Conservation (phyloP, 2,888 invertebrate species). For the Ypsolopha sequella region DNA sequence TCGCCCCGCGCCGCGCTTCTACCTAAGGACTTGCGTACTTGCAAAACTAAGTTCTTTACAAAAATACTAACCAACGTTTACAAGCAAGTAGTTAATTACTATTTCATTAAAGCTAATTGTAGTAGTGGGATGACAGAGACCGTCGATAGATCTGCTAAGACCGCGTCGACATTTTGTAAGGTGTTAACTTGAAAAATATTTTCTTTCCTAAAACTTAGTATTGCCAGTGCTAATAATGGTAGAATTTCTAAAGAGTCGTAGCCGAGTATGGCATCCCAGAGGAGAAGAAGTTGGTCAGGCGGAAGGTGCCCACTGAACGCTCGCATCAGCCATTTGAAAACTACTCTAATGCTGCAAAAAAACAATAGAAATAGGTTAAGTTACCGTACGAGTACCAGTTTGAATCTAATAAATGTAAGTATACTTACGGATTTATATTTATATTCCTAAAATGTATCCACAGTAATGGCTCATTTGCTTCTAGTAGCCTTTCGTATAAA, state of each 20-base stretch:
- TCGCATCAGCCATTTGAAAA: slow-evolving; percentile 97
- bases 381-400: not conserved
- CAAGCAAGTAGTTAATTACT: slow-evolving; percentile 14
- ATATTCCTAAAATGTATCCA: slow-evolving; percentile 93
- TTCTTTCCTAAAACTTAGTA: slow-evolving; percentile 87
- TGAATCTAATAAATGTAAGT: not conserved
- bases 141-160: slow-evolving; percentile 89
- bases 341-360: slow-evolving; percentile 81
- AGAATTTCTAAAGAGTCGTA: slow-evolving; percentile 93
- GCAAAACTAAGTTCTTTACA: too few species aligned
- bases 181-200: slow-evolving; percentile 83
- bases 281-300: slow-evolving; percentile 89
- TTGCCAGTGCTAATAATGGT: slow-evolving; percentile 86
- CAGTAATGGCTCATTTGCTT: slow-evolving; percentile 89
- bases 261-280: slow-evolving; percentile 93
- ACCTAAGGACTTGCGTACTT: not conserved
- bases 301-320: slow-evolving; percentile 96
- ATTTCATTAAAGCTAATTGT: slow-evolving; percentile 80
- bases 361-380: not conserved
- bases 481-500: slow-evolving; percentile 89
- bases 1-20: not conserved
- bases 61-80: not conserved
- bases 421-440: slow-evolving; percentile 90
- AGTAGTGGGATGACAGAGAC: slow-evolving; percentile 87
- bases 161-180: slow-evolving; percentile 86